phyloP scores from a whole-genome alignment of 2,797 vertebrate species.

The Carcharodon carcharias region DNA sequence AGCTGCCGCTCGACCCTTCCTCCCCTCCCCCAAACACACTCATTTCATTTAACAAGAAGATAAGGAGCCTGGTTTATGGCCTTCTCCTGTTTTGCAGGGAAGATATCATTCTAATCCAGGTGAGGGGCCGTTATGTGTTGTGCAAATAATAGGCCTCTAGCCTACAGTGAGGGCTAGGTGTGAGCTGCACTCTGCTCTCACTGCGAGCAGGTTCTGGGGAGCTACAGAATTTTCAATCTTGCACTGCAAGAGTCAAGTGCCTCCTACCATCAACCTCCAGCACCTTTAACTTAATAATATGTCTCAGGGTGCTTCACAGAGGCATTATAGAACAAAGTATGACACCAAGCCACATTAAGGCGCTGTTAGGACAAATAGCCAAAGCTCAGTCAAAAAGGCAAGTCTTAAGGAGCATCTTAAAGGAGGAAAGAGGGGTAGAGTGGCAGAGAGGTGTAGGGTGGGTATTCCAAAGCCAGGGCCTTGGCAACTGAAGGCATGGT shows the following conservation, averaged over 20 bases:
- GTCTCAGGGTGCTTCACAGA: background rate
- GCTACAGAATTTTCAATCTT: background rate
- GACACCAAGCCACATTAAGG: background rate
- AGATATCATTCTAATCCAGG: background rate
- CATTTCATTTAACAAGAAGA: constrained; percentile 1
- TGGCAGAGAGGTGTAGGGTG: too few relatives aligned
- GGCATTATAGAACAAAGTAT: background rate
- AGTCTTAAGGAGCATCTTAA: background rate
- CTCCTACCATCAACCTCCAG: background rate
- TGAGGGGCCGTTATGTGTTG: background rate
- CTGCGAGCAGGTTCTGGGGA: background rate
- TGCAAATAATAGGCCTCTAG: background rate
- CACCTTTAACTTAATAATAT: background rate
- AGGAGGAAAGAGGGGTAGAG: background rate
- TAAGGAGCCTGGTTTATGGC: constrained; percentile 13
- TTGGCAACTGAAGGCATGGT: too few relatives aligned
- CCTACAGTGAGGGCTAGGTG: background rate
- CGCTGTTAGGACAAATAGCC: background rate
- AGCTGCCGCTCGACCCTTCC: background rate
- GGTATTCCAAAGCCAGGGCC: too few relatives aligned
- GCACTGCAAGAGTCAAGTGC: background rate
- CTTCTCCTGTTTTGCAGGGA: background rate
- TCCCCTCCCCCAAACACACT: background rate
- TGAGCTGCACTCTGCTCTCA: background rate
- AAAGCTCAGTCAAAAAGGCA: background rate